These are phyloP conservation scores for Caenorhabditis afra DNA, from an alignment of 2,888 invertebrate species.

Conservation along the genomic window DNA sequence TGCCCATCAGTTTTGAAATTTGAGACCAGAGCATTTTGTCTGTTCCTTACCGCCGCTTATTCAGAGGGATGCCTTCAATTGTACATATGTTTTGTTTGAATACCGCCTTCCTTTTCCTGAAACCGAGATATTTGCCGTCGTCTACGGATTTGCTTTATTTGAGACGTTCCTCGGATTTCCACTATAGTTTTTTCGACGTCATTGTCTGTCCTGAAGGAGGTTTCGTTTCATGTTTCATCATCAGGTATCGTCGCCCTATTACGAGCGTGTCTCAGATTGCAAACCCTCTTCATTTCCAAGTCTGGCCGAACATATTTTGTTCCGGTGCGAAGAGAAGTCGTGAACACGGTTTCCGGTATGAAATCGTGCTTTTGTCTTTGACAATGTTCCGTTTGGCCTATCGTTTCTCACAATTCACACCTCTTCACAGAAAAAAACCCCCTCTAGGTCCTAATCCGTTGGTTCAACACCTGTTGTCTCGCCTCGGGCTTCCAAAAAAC, in stretches of 20 bases:
- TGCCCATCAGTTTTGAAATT: slow-evolving; percentile 41
- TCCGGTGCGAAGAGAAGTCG: slow-evolving; percentile 28
- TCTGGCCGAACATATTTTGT: slow-evolving; percentile 1
- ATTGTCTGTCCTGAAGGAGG: not conserved
- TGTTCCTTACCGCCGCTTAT: too few relatives aligned
- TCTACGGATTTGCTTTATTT: not conserved
- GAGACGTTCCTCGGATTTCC: slow-evolving; percentile 27
- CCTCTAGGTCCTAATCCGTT: slow-evolving; percentile 44
- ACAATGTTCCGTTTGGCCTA: slow-evolving; percentile 5
- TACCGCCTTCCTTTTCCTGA: slow-evolving; percentile 48
- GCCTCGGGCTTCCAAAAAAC: slow-evolving; percentile 31
- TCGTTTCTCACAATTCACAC: slow-evolving; percentile 41
- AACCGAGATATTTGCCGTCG: slow-evolving; percentile 12
- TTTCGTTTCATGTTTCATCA: slow-evolving; percentile 13
- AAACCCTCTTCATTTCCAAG: not conserved
- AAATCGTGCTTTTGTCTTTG: slow-evolving; percentile 21
- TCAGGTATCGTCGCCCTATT: slow-evolving; percentile 4
- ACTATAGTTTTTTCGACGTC: slow-evolving; percentile 31
- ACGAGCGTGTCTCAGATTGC: slow-evolving; percentile 20
- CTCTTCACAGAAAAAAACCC: slow-evolving; percentile 43
- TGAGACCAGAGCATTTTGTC: slow-evolving; percentile 36
- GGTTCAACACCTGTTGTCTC: slow-evolving; percentile 54
- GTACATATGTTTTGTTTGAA: slow-evolving; percentile 46
- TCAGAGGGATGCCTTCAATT: slow-evolving; percentile 25
- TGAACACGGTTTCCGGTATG: slow-evolving; percentile 11